phyloP scores from a whole-genome alignment of 2,888 invertebrate genomes.

The Apotomis turbidana region DNA sequence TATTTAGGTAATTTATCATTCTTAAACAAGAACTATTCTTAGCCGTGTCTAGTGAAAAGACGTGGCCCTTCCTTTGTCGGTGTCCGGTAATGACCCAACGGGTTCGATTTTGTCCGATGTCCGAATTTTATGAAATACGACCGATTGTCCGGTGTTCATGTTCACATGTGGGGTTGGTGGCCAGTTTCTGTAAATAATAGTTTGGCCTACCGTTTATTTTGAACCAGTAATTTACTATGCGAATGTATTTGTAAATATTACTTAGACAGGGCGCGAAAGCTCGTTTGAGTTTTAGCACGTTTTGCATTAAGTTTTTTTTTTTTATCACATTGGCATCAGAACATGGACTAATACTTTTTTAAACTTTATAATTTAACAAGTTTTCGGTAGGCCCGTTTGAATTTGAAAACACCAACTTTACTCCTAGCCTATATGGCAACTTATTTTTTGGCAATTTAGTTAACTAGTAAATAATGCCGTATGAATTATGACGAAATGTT shows the following conservation, averaged over 20 bases:
- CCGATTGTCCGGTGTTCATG: conserved; percentile 50
- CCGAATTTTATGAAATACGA: conserved; percentile 79
- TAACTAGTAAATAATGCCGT: no score
- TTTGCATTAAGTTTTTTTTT: background rate
- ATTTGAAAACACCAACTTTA: no score
- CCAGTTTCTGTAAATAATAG: conserved; percentile 35
- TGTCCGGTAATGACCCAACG: conserved; percentile 69
- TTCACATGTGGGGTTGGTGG: conserved; percentile 61
- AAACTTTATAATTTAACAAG: background rate
- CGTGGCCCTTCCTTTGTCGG: conserved; percentile 68
- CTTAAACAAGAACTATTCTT: conserved; percentile 77
- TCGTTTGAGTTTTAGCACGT: background rate
- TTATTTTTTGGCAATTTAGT: no score
- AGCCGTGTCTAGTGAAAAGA: conserved; percentile 56
- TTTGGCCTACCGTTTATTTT: conserved; percentile 26
- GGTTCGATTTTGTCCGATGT: conserved; percentile 68
- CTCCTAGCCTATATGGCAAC: no score
- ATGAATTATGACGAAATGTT: no score
- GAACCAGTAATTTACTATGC: conserved; percentile 27
- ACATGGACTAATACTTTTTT: no score
- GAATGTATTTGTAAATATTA: conserved; percentile 16
- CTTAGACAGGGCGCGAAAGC: conserved; percentile 1
- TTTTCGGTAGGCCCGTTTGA: background rate
- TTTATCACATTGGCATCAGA: no score
- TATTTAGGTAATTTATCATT: conserved; percentile 83